Evolutionary conservation across 92 coral and sea anemone species (phyloP), one percentile per base, ranked within the genome.

Genomic region (Palythoa grandis): DNA sequence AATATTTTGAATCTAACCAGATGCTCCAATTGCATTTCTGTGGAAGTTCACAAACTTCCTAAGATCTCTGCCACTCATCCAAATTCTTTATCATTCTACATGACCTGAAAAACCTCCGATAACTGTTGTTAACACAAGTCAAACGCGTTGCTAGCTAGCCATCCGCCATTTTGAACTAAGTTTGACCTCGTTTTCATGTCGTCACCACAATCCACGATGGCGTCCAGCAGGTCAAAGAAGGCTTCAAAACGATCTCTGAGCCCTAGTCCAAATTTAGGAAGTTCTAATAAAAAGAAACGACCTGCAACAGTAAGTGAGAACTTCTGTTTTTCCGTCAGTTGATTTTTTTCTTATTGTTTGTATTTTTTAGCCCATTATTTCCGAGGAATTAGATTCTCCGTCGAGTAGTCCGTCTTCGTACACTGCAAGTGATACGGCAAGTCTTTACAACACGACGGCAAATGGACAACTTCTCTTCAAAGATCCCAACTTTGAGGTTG

Each of bases 11-110:
- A 57, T 37, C 87, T 72, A 86, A 97, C 99, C 99, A 83, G 98
- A 91, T 19, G 99, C 93, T 20, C 99, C 99, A 73, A 97, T 97
- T 22, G 98, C 96, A 95, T 88, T 92, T 76, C 99, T 91, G 87
- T 97, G 99, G 90, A 91, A 97, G 93, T 95, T 97, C 35, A 97
- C 95, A 77, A 97, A 97, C 93, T 93, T 95, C 92, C 98, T 94
- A 60, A 95, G 95, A 82, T 97, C 99, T 86, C 99, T 88, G 52
- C 99, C 99, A 87, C 99, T 97, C 99, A 97, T 97, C 70, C 90
- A 91, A 84, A 72, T 65, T 72, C 37, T 37, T 54, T 83, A 20
- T 24, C 63, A 70, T 66, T 43, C 69, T 47, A 82, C 24, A 47
- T 47, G 57, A 40, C 19, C 38, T 35, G 43, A 47, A 63, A 22